Conservation (phyloP, 2,797 vertebrate species). For the Schizopygopsis pylzovi region DNA sequence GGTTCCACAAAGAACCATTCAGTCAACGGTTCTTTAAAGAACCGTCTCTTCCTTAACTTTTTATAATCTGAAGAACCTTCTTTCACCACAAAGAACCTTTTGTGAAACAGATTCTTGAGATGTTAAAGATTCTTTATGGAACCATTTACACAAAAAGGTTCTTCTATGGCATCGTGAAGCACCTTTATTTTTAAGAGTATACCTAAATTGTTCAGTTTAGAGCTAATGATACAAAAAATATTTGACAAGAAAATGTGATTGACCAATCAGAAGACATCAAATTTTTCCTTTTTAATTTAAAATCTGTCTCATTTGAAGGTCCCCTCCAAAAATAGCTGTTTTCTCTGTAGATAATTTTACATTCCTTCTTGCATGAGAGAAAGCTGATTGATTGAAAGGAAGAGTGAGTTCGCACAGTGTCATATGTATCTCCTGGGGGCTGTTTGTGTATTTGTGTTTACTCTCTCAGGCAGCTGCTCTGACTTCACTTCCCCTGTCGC, state of each 20-base stretch:
- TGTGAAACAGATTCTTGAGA: too few relatives aligned
- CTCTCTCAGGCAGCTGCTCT: slow-evolving; percentile 51
- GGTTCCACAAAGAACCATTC: too few relatives aligned
- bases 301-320: background rate
- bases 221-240: background rate
- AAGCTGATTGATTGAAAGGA: slow-evolving; percentile 28
- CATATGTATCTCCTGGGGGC: slow-evolving; percentile 52
- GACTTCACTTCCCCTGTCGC: slow-evolving; percentile 36
- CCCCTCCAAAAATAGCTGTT: background rate
- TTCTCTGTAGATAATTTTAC: background rate
- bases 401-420: slow-evolving; percentile 26
- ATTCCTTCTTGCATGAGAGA: background rate
- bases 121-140: too few relatives aligned
- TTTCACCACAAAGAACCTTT: too few relatives aligned
- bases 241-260: background rate
- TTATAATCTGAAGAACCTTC: too few relatives aligned
- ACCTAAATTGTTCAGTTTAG: background rate
- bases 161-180: too few relatives aligned
- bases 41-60: too few relatives aligned
- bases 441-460: slow-evolving; percentile 46
- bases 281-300: background rate
- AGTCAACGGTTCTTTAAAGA: too few relatives aligned
- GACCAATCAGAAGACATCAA: too few relatives aligned
- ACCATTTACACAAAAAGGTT: too few relatives aligned
- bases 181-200: too few relatives aligned